phyloP scores from a whole-genome alignment of 2,888 invertebrate species.

The Cephus sareptanus region DNA sequence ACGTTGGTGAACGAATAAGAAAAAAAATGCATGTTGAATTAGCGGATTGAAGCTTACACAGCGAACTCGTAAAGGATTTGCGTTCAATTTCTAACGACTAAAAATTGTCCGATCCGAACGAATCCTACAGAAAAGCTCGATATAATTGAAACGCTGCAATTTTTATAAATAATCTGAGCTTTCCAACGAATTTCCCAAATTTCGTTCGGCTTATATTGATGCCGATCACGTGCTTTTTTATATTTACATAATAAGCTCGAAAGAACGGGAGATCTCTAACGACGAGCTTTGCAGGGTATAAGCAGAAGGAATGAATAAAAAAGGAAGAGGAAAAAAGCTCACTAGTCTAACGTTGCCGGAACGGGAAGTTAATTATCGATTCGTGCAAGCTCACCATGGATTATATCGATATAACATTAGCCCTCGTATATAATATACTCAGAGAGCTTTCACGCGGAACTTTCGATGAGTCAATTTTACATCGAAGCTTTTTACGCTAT shows the following conservation, averaged over 20 bases:
- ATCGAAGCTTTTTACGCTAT: background rate
- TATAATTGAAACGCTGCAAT: background rate
- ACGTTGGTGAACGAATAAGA: background rate
- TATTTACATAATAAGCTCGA: background rate
- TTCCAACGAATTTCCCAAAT: background rate
- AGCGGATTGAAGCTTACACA: background rate
- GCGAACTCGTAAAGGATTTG: background rate
- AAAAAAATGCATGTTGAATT: background rate
- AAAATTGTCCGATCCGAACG: background rate
- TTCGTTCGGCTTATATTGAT: background rate
- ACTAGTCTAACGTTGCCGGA: background rate
- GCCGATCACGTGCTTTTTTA: background rate
- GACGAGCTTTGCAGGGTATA: background rate
- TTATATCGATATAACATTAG: background rate
- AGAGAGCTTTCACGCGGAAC: background rate
- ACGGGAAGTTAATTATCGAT: background rate
- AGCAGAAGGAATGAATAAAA: background rate
- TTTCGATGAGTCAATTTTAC: background rate
- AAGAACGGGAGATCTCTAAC: background rate
- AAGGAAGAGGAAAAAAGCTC: background rate
- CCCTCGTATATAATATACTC: background rate
- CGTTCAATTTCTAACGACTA: background rate
- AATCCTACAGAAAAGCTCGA: background rate
- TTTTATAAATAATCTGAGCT: background rate
- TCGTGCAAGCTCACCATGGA: background rate